A percentile compares a stretch with the other conserved stretches of the same genome.
phyloP scores from a whole-genome alignment of 1,140 invertebrate species.

The Helicoverpa armigera region DNA sequence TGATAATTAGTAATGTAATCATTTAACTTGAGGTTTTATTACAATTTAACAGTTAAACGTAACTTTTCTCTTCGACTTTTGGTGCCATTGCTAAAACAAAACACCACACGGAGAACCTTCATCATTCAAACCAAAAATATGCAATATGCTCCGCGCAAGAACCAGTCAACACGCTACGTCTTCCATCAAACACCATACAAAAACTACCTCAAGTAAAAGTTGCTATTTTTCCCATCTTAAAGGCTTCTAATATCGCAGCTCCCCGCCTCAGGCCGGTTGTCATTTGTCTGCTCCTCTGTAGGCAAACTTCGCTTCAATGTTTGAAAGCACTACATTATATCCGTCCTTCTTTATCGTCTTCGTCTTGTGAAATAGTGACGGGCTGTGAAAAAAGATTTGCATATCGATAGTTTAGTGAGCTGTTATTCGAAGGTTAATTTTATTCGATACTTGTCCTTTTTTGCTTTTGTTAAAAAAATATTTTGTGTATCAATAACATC shows the following conservation, averaged over 20 bases:
- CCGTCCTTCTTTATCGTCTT: conserved; percentile 76
- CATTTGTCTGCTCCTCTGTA: conserved; percentile 81
- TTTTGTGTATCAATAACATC: neutral
- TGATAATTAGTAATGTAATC: too few relatives aligned
- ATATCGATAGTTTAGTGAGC: neutral
- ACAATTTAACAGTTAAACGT: too few relatives aligned
- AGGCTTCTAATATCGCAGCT: conserved; percentile 81
- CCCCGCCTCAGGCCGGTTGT: conserved; percentile 77
- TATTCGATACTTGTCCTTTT: neutral
- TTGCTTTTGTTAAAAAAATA: too few relatives aligned
- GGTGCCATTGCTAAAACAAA: neutral
- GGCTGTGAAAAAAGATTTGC: neutral
- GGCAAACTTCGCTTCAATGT: conserved; percentile 81
- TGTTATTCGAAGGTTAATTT: neutral
- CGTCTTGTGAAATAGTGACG: conserved; percentile 57
- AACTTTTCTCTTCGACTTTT: too few relatives aligned
- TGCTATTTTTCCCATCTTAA: conserved; percentile 84
- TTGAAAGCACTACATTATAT: conserved; percentile 84
- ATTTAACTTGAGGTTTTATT: too few relatives aligned
- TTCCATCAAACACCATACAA: conserved; percentile 44
- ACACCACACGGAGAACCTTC: neutral
- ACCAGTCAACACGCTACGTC: neutral
- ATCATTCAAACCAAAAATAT: neutral
- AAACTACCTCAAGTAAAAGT: conserved; percentile 74
- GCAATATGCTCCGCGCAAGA: too few relatives aligned